phyloP scores from a whole-genome alignment of 2,888 invertebrate genomes.

The Liodrosophila aerea region DNA sequence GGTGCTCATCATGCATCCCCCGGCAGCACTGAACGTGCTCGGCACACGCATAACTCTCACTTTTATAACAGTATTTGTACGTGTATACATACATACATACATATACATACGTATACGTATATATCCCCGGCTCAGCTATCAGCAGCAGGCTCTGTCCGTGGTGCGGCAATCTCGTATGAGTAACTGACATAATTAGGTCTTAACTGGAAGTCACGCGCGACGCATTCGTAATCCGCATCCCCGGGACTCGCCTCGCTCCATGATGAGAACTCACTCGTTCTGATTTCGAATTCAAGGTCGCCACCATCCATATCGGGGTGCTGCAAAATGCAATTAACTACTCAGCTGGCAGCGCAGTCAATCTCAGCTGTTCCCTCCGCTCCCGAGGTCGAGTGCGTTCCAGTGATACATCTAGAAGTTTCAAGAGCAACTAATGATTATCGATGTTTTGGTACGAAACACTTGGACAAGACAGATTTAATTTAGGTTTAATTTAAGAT shows the following conservation, averaged over 20 bases:
- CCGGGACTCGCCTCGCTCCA: constrained; percentile 15
- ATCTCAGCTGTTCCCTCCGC: constrained; percentile 27
- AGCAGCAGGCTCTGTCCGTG: constrained; percentile 6
- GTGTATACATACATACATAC: too few relatives aligned
- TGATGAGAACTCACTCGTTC: constrained; percentile 3
- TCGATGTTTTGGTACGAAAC: too few relatives aligned
- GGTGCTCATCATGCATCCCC: constrained; percentile 21
- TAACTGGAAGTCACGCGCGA: constrained; percentile 76
- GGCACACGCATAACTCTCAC: constrained; percentile 62
- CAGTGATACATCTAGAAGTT: background rate
- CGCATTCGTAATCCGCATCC: constrained; percentile 66
- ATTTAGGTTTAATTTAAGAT: too few relatives aligned
- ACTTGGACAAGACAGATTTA: too few relatives aligned
- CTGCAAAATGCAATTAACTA: constrained; percentile 31
- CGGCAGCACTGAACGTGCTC: constrained; percentile 6
- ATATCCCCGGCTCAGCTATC: constrained; percentile 11
- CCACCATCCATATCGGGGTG: constrained; percentile 27
- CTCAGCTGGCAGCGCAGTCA: constrained; percentile 27
- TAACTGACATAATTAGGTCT: constrained; percentile 78
- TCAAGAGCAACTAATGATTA: too few relatives aligned
- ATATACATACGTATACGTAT: too few relatives aligned
- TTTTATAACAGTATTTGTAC: constrained; percentile 14
- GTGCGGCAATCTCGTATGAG: constrained; percentile 66
- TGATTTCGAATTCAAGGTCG: constrained; percentile 49
- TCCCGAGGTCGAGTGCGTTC: background rate